Percentiles rank a stretch among this genome's conserved stretches.
Conservation (phyloP, 2,113 vertebrate species). For the Helogale parvula region DNA sequence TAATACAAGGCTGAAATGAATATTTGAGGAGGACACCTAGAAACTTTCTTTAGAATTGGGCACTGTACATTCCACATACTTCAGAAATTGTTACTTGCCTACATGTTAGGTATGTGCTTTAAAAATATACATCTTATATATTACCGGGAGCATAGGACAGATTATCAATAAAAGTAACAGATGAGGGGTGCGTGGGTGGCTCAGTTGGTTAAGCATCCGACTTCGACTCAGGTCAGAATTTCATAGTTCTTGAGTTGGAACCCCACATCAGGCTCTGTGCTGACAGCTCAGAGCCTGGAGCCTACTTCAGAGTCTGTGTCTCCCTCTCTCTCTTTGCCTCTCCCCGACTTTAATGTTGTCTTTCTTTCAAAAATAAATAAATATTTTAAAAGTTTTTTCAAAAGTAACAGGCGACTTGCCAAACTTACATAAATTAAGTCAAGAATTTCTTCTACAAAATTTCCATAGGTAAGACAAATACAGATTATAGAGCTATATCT, state of each 20-base stretch:
- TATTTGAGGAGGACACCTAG: conserved; percentile 94
- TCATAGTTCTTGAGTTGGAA: too few species aligned
- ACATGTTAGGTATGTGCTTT: conserved; percentile 94
- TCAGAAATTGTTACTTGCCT: conserved; percentile 87
- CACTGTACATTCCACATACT: too few species aligned
- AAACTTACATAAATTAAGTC: conserved; percentile 96
- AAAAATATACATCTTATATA: conserved; percentile 93
- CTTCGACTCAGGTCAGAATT: too few species aligned
- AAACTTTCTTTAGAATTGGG: conserved; percentile 86
- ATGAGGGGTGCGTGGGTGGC: too few species aligned
- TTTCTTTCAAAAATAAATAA: too few species aligned
- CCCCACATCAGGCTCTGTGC: too few species aligned
- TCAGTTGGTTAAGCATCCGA: too few species aligned
- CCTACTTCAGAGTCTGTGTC: too few species aligned
- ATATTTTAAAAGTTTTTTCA: too few species aligned
- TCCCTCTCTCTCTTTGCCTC: too few species aligned
- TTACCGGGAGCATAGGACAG: conserved; percentile 93
- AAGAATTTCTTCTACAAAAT: conserved; percentile 96
- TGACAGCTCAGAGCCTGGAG: too few species aligned
- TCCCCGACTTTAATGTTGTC: too few species aligned
- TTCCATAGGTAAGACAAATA: conserved; percentile 95
- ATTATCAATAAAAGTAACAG: conserved; percentile 89
- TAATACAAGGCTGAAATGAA: conserved; percentile 87
- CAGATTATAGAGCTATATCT: conserved; percentile 93
- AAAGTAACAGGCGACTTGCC: conserved; percentile 94